Evolutionary conservation across 1,140 invertebrate genomes (phyloP).

Genomic region (Epicauta chinensis): DNA sequence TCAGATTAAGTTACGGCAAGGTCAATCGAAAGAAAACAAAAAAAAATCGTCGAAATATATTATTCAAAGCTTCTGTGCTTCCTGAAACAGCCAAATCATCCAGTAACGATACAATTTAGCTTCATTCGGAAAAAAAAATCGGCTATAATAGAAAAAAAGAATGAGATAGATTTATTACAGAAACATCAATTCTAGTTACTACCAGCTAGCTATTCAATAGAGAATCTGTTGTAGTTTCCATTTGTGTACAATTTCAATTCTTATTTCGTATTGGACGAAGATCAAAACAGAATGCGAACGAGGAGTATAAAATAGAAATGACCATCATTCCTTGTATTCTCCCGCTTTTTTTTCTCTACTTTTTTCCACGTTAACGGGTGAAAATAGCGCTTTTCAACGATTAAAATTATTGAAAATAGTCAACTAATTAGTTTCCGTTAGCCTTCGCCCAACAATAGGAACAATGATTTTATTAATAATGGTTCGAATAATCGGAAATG

Average conservation of each 20-base stretch:
- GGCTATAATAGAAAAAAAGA: not conserved
- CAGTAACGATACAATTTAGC: too few relatives aligned
- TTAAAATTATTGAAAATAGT: not conserved
- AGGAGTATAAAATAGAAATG: conserved; percentile 3
- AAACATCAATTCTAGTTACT: not conserved
- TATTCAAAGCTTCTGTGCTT: too few relatives aligned
- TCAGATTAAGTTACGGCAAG: too few relatives aligned
- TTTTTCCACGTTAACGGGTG: conserved; percentile 1
- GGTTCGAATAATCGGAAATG: conserved; percentile 24
- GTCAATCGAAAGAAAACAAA: too few relatives aligned
- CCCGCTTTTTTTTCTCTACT: not conserved
- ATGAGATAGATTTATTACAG: not conserved
- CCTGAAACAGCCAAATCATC: too few relatives aligned
- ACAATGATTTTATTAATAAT: conserved; percentile 24
- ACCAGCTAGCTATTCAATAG: not conserved
- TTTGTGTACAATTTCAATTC: conserved; percentile 1
- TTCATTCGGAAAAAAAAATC: not conserved
- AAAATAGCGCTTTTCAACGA: not conserved
- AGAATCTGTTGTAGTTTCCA: not conserved
- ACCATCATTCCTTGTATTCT: conserved; percentile 3
- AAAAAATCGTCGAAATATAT: too few relatives aligned
- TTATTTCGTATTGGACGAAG: not conserved
- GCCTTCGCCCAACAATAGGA: conserved; percentile 19
- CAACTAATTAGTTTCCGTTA: conserved; percentile 26
- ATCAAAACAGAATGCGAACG: not conserved